A percentile compares a stretch with the other conserved stretches of the same genome.
phyloP scores from a whole-genome alignment of 64 coral and sea anemone genomes.

The Cladopsammia gracilis region DNA sequence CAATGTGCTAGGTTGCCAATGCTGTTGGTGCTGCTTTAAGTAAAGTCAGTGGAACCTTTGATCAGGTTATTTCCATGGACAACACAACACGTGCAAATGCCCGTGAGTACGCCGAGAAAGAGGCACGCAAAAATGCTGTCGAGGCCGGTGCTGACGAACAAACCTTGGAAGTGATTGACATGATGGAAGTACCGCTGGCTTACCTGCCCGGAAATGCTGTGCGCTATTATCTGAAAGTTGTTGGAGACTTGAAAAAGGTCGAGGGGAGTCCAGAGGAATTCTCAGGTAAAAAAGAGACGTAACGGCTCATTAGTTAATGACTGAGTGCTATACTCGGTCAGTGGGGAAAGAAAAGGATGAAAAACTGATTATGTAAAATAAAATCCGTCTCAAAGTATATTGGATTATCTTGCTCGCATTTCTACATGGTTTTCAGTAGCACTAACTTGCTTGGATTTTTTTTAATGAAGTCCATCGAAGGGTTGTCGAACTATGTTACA shows the following conservation, averaged over 20 bases:
- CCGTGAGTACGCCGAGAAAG: conserved; percentile 20
- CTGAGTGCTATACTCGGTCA: too few species aligned
- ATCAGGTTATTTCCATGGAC: conserved; percentile 69
- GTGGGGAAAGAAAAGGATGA: too few species aligned
- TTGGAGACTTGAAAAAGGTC: conserved; percentile 74
- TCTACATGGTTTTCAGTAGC: too few species aligned
- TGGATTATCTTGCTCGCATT: too few species aligned
- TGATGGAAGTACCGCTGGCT: conserved; percentile 45
- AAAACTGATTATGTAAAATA: too few species aligned
- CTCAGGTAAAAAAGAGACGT: not conserved
- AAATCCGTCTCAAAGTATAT: too few species aligned
- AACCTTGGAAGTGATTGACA: conserved; percentile 73
- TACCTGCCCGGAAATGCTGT: conserved; percentile 80
- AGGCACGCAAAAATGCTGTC: conserved; percentile 50
- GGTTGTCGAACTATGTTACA: too few species aligned
- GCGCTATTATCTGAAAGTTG: conserved; percentile 71
- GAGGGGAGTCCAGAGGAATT: not conserved
- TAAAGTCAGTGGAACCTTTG: conserved; percentile 86
- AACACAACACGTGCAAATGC: conserved; percentile 65
- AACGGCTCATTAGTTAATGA: too few species aligned
- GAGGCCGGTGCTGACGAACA: conserved; percentile 65
- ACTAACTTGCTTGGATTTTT: too few species aligned
- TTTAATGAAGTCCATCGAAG: too few species aligned
- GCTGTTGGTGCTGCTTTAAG: conserved; percentile 90
- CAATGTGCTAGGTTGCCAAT: conserved; percentile 77